These are phyloP conservation scores for Hermaeophaga mercurialis DNA, from an alignment of 2,888 invertebrate species.

Conservation along the genomic window DNA sequence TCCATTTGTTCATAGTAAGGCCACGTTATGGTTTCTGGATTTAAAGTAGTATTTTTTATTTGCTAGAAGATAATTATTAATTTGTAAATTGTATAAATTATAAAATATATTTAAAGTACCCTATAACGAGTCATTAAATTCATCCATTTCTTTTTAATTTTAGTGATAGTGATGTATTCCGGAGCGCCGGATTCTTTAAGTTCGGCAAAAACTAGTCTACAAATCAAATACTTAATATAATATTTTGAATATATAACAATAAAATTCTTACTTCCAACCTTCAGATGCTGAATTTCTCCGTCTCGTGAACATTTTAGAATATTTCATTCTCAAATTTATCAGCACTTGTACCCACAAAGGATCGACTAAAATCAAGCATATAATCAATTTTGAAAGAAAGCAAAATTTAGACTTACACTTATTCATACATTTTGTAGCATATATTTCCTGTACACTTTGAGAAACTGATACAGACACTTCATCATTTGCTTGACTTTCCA, in stretches of 20 bases:
- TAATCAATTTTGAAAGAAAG: neutral
- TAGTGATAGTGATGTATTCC: conserved; percentile 41
- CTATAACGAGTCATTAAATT: conserved; percentile 45
- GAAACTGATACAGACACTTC: conserved; percentile 23
- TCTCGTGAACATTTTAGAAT: conserved; percentile 43
- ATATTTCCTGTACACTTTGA: conserved; percentile 31
- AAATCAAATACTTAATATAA: conserved; percentile 14
- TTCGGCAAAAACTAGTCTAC: conserved; percentile 41
- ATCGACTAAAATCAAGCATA: conserved; percentile 34
- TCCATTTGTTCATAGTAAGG: conserved; percentile 46
- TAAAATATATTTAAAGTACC: conserved; percentile 27
- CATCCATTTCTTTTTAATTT: conserved; percentile 48
- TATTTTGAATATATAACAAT: neutral
- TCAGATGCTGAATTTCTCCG: conserved; percentile 44
- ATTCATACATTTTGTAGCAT: conserved; percentile 33
- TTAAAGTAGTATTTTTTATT: conserved; percentile 42
- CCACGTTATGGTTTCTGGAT: conserved; percentile 40
- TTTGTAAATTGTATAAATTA: neutral
- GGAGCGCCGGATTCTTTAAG: conserved; percentile 43
- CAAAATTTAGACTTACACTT: conserved; percentile 31
- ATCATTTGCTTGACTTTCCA: conserved; percentile 35
- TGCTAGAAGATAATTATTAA: conserved; percentile 32
- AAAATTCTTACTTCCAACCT: conserved; percentile 43
- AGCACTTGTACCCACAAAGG: conserved; percentile 46
- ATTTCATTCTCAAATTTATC: conserved; percentile 46